phyloP scores from a whole-genome alignment of 2,797 vertebrate genomes.

The Neopelma chrysocephalum region DNA sequence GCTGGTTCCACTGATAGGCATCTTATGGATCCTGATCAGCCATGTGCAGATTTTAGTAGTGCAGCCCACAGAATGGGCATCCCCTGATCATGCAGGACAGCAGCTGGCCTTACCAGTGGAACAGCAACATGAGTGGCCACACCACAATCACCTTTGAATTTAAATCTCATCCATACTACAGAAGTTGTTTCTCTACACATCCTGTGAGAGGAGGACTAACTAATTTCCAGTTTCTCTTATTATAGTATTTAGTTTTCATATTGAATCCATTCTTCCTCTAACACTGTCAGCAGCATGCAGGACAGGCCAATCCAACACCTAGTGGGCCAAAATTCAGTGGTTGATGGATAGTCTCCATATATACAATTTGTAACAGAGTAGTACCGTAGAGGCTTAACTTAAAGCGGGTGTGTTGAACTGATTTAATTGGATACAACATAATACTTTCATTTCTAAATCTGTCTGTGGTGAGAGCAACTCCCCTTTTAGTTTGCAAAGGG shows the following conservation, averaged over 20 bases:
- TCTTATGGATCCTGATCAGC: not conserved
- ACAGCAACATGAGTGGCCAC: not conserved
- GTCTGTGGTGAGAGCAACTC: rapidly evolving
- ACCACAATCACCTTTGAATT: not conserved
- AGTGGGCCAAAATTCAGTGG: not conserved
- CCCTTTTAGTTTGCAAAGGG: not conserved
- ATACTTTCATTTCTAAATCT: not conserved
- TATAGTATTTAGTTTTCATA: not conserved
- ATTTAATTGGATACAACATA: not conserved
- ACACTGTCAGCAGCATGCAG: not conserved
- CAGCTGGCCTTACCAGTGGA: not conserved
- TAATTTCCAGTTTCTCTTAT: not conserved
- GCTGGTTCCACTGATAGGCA: not conserved
- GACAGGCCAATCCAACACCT: not conserved
- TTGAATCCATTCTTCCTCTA: not conserved
- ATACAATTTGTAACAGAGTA: not conserved
- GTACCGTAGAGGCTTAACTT: not conserved
- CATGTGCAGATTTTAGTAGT: not conserved
- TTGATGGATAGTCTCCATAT: not conserved
- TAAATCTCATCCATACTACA: rapidly evolving
- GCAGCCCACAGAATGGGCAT: not conserved
- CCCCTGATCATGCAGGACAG: not conserved
- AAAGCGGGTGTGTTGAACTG: not conserved
- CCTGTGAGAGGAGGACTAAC: not conserved
- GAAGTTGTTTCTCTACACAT: not conserved